A percentile compares a stretch with the other conserved stretches of the same genome.
phyloP scores from a whole-genome alignment of 2,888 invertebrate genomes.

The Ochropacha duplaris region DNA sequence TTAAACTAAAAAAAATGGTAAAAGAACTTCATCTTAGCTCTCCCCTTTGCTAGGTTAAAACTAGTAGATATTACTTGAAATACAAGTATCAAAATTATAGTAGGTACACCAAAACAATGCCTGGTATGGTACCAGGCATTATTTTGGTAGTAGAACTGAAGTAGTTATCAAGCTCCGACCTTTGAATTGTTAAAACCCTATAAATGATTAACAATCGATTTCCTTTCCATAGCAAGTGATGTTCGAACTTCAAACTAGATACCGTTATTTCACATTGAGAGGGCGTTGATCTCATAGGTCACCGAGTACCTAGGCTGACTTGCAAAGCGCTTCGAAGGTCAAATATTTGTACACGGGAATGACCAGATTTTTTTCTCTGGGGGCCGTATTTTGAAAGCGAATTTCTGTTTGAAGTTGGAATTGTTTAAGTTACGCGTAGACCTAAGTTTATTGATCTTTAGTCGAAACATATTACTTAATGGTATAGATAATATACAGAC shows the following conservation, averaged over 20 bases:
- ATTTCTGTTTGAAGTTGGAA: conserved; percentile 11
- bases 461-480: no score
- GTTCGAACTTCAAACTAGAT: conserved; percentile 35
- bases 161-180: neutral
- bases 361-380: conserved; percentile 30
- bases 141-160: no score
- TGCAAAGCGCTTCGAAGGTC: conserved; percentile 52
- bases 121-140: neutral
- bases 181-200: conserved; percentile 5
- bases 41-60: neutral
- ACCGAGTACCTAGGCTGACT: conserved; percentile 42
- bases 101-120: no score
- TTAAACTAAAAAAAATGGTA: neutral
- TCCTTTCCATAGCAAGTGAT: conserved; percentile 36
- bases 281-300: conserved; percentile 64
- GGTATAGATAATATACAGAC: no score
- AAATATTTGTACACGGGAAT: conserved; percentile 50
- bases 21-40: neutral
- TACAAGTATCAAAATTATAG: no score
- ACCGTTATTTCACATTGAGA: conserved; percentile 62
- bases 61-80: neutral
- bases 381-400: conserved; percentile 26
- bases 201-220: conserved; percentile 34
- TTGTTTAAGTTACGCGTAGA: conserved; percentile 4
- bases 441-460: neutral